Conservation (phyloP, 2,113 vertebrate species). For the Alexandromys fortis region DNA sequence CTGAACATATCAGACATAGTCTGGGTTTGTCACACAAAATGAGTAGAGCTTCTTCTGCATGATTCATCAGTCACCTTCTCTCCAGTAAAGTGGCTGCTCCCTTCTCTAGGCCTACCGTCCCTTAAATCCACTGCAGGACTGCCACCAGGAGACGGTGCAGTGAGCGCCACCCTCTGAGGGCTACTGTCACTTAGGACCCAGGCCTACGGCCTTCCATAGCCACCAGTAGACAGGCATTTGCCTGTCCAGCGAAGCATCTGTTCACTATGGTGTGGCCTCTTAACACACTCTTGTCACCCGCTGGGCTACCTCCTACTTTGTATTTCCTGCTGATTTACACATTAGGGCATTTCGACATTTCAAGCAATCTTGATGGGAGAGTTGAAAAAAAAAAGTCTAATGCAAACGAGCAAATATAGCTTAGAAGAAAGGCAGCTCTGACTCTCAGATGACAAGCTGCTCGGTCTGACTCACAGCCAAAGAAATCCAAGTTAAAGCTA, state of each 20-base stretch:
- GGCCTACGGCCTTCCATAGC: background rate
- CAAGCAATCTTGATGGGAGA: background rate
- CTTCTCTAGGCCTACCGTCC: background rate
- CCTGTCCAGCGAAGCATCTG: background rate
- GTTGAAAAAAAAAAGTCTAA: background rate
- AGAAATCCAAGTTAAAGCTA: conserved; percentile 18
- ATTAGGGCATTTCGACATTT: background rate
- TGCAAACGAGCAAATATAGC: background rate
- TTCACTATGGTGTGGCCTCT: background rate
- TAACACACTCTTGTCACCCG: background rate
- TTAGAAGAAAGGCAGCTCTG: background rate
- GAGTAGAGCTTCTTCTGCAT: background rate
- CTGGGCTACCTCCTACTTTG: background rate
- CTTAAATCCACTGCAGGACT: background rate
- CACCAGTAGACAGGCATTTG: background rate
- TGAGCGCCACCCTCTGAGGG: background rate
- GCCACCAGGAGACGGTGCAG: no score
- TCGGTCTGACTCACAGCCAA: conserved; percentile 33
- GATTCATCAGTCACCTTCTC: background rate
- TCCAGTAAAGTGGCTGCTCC: background rate
- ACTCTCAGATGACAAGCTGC: background rate
- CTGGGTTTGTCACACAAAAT: conserved; percentile 27
- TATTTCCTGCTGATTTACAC: background rate
- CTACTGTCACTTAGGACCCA: background rate
- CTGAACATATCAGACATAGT: conserved; percentile 13